These are phyloP conservation scores for Scatophagus argus DNA, from an alignment of 2,113 vertebrate genomes.

Conservation along the genomic window DNA sequence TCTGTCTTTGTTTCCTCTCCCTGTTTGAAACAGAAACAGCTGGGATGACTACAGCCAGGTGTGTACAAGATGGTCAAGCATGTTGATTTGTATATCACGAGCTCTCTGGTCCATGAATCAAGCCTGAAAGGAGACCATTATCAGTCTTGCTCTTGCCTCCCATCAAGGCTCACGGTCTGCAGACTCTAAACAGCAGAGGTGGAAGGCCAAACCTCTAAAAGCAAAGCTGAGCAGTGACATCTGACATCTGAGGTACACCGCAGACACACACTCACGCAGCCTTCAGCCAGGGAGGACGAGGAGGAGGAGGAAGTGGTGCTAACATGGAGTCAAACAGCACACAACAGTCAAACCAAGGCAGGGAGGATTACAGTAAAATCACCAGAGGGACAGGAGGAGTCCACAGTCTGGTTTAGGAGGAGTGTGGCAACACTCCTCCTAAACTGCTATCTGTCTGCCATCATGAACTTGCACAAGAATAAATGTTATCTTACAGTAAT, in stretches of 20 bases:
- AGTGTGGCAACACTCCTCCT: not conserved
- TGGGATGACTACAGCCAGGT: not conserved
- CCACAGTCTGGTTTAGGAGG: not conserved
- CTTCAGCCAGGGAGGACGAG: not conserved
- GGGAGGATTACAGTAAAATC: slow-evolving; percentile 4
- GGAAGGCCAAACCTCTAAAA: slow-evolving; percentile 49
- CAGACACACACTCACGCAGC: slow-evolving; percentile 28
- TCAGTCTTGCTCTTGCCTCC: not conserved
- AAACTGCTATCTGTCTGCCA: slow-evolving; percentile 4
- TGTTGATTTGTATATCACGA: slow-evolving; percentile 21
- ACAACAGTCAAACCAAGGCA: not conserved
- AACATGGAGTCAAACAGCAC: not conserved
- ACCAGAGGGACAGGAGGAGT: not conserved
- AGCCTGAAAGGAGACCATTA: slow-evolving; percentile 17
- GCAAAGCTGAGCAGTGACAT: slow-evolving; percentile 37
- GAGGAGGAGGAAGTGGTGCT: not conserved
- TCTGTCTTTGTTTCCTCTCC: not conserved
- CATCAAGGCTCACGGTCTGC: not conserved
- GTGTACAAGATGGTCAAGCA: not conserved
- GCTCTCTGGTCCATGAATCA: slow-evolving; percentile 1
- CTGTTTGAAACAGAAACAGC: slow-evolving; percentile 14
- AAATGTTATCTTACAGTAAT: slow-evolving; percentile 16
- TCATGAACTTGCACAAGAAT: slow-evolving; percentile 12
- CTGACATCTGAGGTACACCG: slow-evolving; percentile 48
- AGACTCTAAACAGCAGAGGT: slow-evolving; percentile 9